phyloP scores from a whole-genome alignment of 2,797 vertebrate species.

The Pipistrellus pygmaeus region DNA sequence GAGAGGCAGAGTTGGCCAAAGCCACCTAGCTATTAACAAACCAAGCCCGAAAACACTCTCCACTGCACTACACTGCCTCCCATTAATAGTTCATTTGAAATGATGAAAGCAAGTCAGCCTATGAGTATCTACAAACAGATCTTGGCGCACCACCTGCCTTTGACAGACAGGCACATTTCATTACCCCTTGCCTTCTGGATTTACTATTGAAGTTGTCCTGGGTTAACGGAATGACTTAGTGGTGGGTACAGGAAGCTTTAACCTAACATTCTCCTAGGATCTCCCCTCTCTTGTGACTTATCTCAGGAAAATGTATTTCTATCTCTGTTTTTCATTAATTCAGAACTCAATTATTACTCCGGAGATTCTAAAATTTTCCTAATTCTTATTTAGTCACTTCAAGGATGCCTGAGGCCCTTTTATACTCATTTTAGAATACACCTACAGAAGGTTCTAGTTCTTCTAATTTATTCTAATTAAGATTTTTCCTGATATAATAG shows the following conservation, averaged over 20 bases:
- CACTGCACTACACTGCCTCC: neutral
- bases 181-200: neutral
- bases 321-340: neutral
- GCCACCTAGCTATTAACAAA: neutral
- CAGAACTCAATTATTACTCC: neutral
- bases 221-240: accelerated
- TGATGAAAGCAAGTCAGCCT: neutral
- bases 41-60: neutral
- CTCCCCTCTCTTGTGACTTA: neutral
- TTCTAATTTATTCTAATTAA: conserved; percentile 16
- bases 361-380: neutral
- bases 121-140: accelerated
- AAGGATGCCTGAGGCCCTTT: neutral
- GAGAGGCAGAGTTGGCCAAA: neutral
- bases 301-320: neutral
- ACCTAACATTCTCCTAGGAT: neutral
- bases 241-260: neutral
- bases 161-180: neutral
- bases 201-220: too few species aligned
- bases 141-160: too few species aligned
- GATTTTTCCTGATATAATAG: neutral
- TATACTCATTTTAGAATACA: neutral
- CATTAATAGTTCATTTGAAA: neutral
- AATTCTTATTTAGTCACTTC: conserved; percentile 3
- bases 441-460: neutral